Percentiles rank a stretch among this genome's conserved stretches.
These are phyloP conservation scores for Agriopis leucophaearia DNA, from an alignment of 2,888 invertebrate genomes.

Conservation along the genomic window DNA sequence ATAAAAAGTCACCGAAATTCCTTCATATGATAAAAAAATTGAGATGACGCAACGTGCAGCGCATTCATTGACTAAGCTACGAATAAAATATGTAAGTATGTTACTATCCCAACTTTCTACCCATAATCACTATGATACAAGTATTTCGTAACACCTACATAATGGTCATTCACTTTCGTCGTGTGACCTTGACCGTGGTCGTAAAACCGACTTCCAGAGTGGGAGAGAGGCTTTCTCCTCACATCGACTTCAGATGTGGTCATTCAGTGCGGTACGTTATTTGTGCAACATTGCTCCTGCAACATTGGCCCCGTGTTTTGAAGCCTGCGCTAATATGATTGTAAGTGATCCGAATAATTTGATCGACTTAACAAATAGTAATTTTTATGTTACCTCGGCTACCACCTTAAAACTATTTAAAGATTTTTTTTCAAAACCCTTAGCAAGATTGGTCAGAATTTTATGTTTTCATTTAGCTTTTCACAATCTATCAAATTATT, in stretches of 20 bases:
- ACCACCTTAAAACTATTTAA: no score
- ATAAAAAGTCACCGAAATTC: no score
- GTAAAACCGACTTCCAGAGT: constrained; percentile 39
- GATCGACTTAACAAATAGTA: no score
- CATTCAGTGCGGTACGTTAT: constrained; percentile 33
- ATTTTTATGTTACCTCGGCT: not conserved
- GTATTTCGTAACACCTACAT: constrained; percentile 40
- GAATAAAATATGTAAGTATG: no score
- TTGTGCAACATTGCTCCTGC: constrained; percentile 30
- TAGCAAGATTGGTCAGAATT: no score
- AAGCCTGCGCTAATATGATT: constrained; percentile 28
- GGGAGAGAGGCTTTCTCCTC: constrained; percentile 64
- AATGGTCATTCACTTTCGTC: constrained; percentile 48
- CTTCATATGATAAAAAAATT: no score
- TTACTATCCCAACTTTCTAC: constrained; percentile 23
- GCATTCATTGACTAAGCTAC: no score
- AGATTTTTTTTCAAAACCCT: no score
- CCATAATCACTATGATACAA: constrained; percentile 2
- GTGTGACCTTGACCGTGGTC: constrained; percentile 50
- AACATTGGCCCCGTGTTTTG: not conserved
- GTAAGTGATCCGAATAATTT: constrained; percentile 13
- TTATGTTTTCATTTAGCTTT: no score
- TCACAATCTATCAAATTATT: no score
- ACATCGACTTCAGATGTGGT: constrained; percentile 17
- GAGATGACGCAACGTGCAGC: no score